Evolutionary conservation across 2,113 vertebrate species (phyloP), one percentile per base, ranked within the genome.

Genomic region (Pteruthius melanotis): DNA sequence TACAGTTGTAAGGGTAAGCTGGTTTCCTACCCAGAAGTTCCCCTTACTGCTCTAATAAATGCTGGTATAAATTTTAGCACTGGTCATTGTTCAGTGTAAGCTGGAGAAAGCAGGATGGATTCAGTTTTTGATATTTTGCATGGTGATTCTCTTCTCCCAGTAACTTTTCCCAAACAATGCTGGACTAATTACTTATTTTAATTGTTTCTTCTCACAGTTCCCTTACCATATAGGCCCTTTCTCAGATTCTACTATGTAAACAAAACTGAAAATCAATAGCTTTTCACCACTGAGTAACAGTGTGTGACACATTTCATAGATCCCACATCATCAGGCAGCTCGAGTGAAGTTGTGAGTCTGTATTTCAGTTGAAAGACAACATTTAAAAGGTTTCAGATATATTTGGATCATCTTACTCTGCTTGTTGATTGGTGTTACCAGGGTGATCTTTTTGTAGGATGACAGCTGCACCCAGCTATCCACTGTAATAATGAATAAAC

Each of bases 381-480:
- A 86, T 92, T 95, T 95, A 77, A 26, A 91, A 84, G 66, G 87
- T 91, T 97, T 94, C 57, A 33, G 66, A 94, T 93, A 66, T 85
- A 85, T 93, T 78, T 93, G 83, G 91, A 87, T 95, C 91, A 47
- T 95, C 90, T 96, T 93, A 93, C 96, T 94, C 65, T 93, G 93
- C 77, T 96, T 95, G 96, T 96, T 94, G 86, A 90, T 89, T 80
- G 50, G 82, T 83, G 91, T 95, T 91, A 74, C 89, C 79, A 78
- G 79, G 83, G 91, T 79, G 52, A 92, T 87, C 90, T 96, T 96
- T 97, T 93, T 94, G 90, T 85, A 85, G 96, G 75, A 56, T 90
- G 89, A 96, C 93, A 96, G 95, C 94, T 96, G 96, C 94, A 86
- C 42, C 26, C 91, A 85, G 94, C 84, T 77, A 89, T 79, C 84